phyloP scores from a whole-genome alignment of 2,113 vertebrate genomes.

The Phalacrocorax carbo region DNA sequence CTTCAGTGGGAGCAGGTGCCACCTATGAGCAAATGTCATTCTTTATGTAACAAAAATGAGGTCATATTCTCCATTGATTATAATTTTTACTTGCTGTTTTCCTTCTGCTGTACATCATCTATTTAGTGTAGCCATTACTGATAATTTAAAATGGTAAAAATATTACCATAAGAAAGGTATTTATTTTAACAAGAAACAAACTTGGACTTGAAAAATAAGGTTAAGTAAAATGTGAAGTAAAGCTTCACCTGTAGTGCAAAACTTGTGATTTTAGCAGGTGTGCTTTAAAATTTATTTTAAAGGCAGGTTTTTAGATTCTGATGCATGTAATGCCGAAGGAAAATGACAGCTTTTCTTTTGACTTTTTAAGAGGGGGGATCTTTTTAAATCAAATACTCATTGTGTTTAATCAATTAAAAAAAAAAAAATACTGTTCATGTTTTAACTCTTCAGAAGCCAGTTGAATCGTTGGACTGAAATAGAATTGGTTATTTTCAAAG shows the following conservation, averaged over 20 bases:
- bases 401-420: slow-evolving; percentile 68
- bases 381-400: slow-evolving; percentile 76
- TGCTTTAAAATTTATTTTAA: slow-evolving; percentile 48
- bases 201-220: slow-evolving; percentile 55
- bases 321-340: slow-evolving; percentile 76
- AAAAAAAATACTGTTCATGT: slow-evolving; percentile 66
- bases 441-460: slow-evolving; percentile 85
- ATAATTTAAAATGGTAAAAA: slow-evolving; percentile 49
- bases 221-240: slow-evolving; percentile 58
- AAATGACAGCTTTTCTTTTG: slow-evolving; percentile 75
- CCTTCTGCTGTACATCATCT: slow-evolving; percentile 71
- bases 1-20: slow-evolving; percentile 25
- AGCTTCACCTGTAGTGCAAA: slow-evolving; percentile 57
- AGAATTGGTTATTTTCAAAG: slow-evolving; percentile 80
- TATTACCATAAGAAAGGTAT: slow-evolving; percentile 44
- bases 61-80: slow-evolving; percentile 37
- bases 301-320: slow-evolving; percentile 58
- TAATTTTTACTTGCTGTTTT: slow-evolving; percentile 68
- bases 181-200: slow-evolving; percentile 51
- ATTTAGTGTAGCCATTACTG: slow-evolving; percentile 45
- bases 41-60: slow-evolving; percentile 48
- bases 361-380: slow-evolving; percentile 51
- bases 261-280: slow-evolving; percentile 22
- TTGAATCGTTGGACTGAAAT: slow-evolving; percentile 69
- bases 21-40: slow-evolving; percentile 47